Evolutionary conservation across 2,888 invertebrate genomes (phyloP), one percentile per base, ranked within the genome.

Genomic region (Argynnis bischoffii): DNA sequence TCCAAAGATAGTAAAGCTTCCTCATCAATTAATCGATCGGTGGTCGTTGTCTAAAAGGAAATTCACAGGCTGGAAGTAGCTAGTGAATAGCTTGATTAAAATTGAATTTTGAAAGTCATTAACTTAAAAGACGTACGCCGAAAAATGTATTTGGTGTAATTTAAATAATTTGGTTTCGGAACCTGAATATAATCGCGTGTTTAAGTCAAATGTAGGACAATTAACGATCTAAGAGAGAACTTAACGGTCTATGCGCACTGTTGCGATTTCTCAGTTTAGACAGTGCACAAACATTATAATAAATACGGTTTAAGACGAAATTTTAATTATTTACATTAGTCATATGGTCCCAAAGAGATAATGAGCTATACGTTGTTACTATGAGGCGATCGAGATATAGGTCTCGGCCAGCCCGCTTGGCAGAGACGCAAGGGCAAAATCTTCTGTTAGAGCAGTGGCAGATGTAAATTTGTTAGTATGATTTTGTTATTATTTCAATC

Each of bases 191-290:
- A 65, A 59, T 66, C 53, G 67, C 65, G 67, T 68, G 59, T 69
- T 69, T 59, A 18, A 63, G 26, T 55, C 55, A 65, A 63, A 72
- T 72, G 65, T 69, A 65, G 71, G 69, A 69, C 71, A 72, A 69
- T 72, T 69, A 71, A 69, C 66, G 55, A 71, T 69, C 63, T 69
- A 65, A 67, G 63, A 71, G 67, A 71, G 67, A 56, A 65, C 41
- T 65, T 69, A 72, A 72, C 71, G 71, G 69, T 69, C 69, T 16
- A 63, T 67, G 71, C 66, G 53, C 64, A 61, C 66, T 57, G 61
- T 64, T 50, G 54, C 54, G 26, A 67, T 67, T 71, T 69, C 61
- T 61, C 21, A 56, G 53, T 55, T 55, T 63, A 55, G 26, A 56
- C 54, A 16, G 57, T 50, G 21, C n/a, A 51, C 46, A 57, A n/a